Base-by-base conservation (phyloP, 2,888 invertebrate genomes). In the Shargacucullia verbasci region DNA sequence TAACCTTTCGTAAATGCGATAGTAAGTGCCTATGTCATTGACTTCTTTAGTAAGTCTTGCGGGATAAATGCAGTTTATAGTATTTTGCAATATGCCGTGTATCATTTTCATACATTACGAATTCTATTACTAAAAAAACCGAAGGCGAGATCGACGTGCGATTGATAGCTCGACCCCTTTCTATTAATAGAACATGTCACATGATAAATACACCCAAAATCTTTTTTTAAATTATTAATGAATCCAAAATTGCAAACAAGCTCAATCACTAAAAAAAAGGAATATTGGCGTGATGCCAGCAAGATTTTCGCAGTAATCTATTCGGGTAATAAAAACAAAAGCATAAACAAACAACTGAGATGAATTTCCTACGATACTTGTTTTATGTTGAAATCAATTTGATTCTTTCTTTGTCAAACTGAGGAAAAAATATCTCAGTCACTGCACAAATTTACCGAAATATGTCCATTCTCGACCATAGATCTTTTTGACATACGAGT, bases 271-370 rank as follows among this genome's bases (percentile, higher is more conserved):
- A 29, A 35, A 27, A 55, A 37, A 44, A 59, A 58, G 33, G 6
- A 41, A 54, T 20, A 39, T 37, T 70, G 59, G 66, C 48, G 52
- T 27, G 37, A 27, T 43, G 56, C 49, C 60, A 71, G 31, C 35
- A 38, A 31, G 29, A 44, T 60, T 35, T 50, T 48, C 15, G 31
- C 38, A 8, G 20, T 41, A 70, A 54, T 65, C 48, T 49, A 64
- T 59, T 58, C 37, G 12, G 14, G n/a, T n/a, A n/a, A 35, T 69
- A 62, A 50, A 45, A 41, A 35, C 34, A 41, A 57, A 48, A 63
- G 31, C 37, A 52, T 33, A 33, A 43, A 57, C 13, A 33, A 43
- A 57, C 13, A 40, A 48, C 8, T 13, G 46, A 2, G n/a, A 29
- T 25, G 29, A 48, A 13, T 49, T 27, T 10, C 11, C 35, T 43